phyloP scores from a whole-genome alignment of 1,140 invertebrate genomes.

The Drosophila willistoni region DNA sequence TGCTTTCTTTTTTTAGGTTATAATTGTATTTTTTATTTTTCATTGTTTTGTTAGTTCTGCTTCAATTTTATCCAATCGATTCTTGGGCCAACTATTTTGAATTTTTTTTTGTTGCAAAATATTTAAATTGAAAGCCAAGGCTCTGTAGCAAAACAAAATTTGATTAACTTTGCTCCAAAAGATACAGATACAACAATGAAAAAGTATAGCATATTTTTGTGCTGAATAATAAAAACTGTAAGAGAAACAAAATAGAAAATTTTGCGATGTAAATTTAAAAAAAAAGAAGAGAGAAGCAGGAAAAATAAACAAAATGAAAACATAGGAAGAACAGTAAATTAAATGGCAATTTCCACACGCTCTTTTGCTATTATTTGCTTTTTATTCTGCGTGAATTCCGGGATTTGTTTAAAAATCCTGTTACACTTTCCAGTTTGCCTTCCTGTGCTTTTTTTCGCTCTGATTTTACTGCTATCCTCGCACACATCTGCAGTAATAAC shows the following conservation, averaged over 20 bases:
- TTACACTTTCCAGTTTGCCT: conserved; percentile 2
- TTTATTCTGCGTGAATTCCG: neutral
- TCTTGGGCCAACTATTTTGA: neutral
- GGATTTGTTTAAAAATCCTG: conserved; percentile 2
- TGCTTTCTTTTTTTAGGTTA: neutral
- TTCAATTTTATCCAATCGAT: neutral
- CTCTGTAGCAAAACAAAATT: neutral
- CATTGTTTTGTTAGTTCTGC: neutral
- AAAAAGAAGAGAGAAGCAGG: neutral
- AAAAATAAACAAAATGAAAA: neutral
- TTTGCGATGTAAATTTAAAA: neutral
- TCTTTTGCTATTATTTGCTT: neutral
- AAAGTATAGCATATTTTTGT: conserved; percentile 1
- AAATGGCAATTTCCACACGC: conserved; percentile 6
- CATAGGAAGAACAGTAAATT: neutral
- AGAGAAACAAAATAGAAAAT: neutral
- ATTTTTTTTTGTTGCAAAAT: neutral
- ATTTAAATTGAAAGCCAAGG: conserved; percentile 6
- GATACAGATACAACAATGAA: neutral
- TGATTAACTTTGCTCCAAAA: neutral
- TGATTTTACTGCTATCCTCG: conserved; percentile 39
- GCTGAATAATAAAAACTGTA: neutral
- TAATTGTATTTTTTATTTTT: neutral
- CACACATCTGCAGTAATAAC: conserved; percentile 73
- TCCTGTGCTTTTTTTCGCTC: conserved; percentile 33